Base-by-base conservation (phyloP, 2,888 invertebrate species). In the Brachyptera risi region DNA sequence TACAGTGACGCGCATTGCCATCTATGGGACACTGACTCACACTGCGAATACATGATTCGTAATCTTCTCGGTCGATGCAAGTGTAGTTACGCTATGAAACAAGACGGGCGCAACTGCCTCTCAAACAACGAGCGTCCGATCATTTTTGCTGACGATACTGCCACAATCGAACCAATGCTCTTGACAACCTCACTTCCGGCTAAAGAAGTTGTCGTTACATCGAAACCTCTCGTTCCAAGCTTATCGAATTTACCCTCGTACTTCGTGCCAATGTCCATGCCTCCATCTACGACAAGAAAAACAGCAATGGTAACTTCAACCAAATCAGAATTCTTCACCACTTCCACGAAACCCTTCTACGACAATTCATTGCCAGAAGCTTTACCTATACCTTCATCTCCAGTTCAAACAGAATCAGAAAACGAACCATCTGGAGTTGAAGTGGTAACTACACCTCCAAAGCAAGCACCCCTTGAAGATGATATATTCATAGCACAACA, bases 1-100 rank as follows among this genome's bases (percentile, higher is more conserved):
- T 92, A 93, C 76, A 92, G 90, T 71, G 90, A 93, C 73, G 87
- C 88, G 63, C 94, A 94, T 74, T 95, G 94, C 73, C 85, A 86
- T 63, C 81, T 93, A 70, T 90, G 88, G 83, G 90, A 90, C 69
- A 82, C 81, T 65, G 86, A 89, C 71, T 90, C 90, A 66, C 89
- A 91, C 71, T 95, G 94, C 71, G 92, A 92, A 74, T 94, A 90
- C 73, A 82, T 92, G 57, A 92, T 95, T 68, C 91, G 92, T 26
- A 90, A 92, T 73, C 82, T 94, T 11, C 92, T 93, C 72, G 94
- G 94, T 51, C 83, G 91, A 70, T 95, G 94, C 71, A 86, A 88
- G 64, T 94, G 94, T 73, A 86, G 87, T 68, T 74, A 83, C 9
- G 84, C 84, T 40, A 81, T 82, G 67, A 80, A 80, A 63, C 85